Evolutionary conservation across 2,888 invertebrate genomes (phyloP).

Genomic region (Tortricodes alternella): DNA sequence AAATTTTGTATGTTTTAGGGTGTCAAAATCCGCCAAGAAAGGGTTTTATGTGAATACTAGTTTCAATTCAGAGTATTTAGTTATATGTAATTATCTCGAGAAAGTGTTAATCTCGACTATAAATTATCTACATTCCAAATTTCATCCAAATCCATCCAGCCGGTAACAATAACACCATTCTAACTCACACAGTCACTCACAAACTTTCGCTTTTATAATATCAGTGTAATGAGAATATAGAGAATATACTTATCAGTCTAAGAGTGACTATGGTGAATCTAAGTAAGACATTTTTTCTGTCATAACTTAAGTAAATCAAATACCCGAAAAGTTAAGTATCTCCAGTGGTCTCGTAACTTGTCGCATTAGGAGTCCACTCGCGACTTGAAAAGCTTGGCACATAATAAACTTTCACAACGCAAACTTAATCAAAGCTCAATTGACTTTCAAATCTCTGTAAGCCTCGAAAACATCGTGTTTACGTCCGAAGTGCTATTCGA

Average conservation of each 20-base stretch:
- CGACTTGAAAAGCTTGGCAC: conserved; percentile 18
- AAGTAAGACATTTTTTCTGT: not conserved
- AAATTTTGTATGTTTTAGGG: too few relatives aligned
- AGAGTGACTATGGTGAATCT: too few relatives aligned
- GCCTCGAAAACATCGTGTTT: conserved; percentile 28
- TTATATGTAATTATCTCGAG: too few relatives aligned
- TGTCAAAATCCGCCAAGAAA: too few relatives aligned
- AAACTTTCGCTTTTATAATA: not conserved
- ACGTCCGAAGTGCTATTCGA: conserved; percentile 5
- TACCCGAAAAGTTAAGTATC: not conserved
- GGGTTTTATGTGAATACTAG: too few relatives aligned
- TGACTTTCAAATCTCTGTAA: conserved; percentile 29
- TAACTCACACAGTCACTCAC: not conserved
- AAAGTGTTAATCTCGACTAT: too few relatives aligned
- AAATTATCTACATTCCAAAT: too few relatives aligned
- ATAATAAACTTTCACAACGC: conserved; percentile 30
- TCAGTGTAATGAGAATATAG: too few relatives aligned
- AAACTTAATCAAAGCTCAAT: conserved; percentile 30
- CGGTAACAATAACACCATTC: too few relatives aligned
- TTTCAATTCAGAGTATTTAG: too few relatives aligned
- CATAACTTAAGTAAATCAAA: not conserved
- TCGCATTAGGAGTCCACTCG: conserved; percentile 17
- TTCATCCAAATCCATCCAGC: too few relatives aligned
- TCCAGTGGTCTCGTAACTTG: not conserved
- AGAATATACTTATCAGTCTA: too few relatives aligned